Conservation (phyloP, 2,797 vertebrate species). For the Eulemur albifrons region DNA sequence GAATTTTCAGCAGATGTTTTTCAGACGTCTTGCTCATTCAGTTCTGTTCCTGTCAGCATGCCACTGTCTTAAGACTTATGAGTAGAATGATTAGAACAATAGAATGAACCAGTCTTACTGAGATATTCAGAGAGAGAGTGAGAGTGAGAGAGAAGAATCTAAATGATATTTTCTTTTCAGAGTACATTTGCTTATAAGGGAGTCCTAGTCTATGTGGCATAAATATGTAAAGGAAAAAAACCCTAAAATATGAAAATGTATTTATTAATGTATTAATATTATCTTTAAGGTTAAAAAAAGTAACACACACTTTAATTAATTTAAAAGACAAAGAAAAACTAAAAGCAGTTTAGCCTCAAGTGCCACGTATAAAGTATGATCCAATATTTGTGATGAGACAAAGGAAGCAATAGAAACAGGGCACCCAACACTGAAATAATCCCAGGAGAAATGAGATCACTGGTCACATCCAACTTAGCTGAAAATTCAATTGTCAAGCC, state of each 20-base stretch:
- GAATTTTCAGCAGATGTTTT: constrained; percentile 24
- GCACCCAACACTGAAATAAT: background rate
- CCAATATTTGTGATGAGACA: background rate
- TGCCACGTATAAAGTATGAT: background rate
- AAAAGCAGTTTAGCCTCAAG: background rate
- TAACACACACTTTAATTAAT: background rate
- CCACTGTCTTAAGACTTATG: background rate
- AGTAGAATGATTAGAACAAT: background rate
- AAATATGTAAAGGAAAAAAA: background rate
- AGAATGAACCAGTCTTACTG: background rate
- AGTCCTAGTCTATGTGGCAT: background rate
- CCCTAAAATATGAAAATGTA: background rate
- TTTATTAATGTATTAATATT: constrained; percentile 38
- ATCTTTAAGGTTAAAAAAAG: background rate
- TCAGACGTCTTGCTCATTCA: background rate
- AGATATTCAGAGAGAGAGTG: background rate
- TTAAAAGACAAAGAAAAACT: background rate
- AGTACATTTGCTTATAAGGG: background rate
- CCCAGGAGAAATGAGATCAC: background rate
- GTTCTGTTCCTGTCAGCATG: background rate
- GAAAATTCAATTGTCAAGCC: background rate
- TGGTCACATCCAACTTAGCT: background rate
- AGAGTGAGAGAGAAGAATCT: background rate
- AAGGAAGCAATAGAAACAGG: background rate
- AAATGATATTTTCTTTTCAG: background rate